Percentiles rank a stretch among this genome's conserved stretches.
These are phyloP conservation scores for Propithecus coquereli DNA, from an alignment of 2,113 vertebrate genomes.

Conservation along the genomic window DNA sequence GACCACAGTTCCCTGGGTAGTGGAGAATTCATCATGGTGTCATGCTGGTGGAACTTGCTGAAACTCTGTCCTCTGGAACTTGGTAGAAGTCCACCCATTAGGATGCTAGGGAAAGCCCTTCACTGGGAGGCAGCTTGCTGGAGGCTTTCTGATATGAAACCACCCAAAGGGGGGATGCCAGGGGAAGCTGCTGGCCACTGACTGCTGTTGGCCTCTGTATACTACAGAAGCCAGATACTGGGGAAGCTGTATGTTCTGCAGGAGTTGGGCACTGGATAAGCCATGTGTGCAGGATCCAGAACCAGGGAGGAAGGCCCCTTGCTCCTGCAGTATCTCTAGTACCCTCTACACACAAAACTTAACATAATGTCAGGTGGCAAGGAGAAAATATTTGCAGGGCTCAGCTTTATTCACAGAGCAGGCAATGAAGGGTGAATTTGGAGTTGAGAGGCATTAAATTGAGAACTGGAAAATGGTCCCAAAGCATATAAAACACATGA, in stretches of 20 bases:
- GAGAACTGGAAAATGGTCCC: background rate
- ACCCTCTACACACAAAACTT: background rate
- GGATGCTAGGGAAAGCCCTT: background rate
- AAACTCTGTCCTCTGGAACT: background rate
- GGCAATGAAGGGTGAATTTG: background rate
- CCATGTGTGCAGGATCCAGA: background rate
- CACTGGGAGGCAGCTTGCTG: background rate
- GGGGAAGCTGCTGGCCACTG: background rate
- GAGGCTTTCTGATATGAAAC: background rate
- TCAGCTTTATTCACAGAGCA: background rate
- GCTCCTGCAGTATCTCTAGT: background rate
- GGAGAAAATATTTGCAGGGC: background rate
- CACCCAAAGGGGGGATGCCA: background rate
- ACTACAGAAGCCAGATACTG: background rate
- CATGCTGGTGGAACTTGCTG: background rate
- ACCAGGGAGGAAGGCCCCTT: background rate
- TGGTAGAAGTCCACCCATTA: background rate
- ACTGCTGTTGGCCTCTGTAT: background rate
- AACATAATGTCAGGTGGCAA: background rate
- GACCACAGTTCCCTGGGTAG: background rate
- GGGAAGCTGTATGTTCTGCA: background rate
- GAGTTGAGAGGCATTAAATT: background rate
- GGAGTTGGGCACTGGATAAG: background rate
- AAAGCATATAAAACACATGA: background rate
- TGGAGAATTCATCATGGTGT: background rate